phyloP scores from a whole-genome alignment of 2,888 invertebrate genomes.

The Rhamphomyia laevipes region DNA sequence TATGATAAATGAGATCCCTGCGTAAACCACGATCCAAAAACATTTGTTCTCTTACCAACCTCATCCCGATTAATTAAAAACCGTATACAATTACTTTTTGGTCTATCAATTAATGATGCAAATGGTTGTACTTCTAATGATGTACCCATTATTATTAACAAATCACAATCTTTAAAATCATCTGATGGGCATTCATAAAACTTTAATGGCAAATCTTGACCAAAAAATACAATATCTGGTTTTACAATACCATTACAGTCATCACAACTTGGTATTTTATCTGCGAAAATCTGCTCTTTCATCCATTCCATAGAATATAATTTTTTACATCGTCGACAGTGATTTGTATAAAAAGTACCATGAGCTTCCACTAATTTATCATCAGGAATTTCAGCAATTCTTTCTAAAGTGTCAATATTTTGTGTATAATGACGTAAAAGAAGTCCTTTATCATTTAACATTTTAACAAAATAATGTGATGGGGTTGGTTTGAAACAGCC shows the following conservation, averaged over 20 bases:
- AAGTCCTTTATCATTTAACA: slow-evolving; percentile 72
- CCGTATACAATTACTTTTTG: slow-evolving; percentile 61
- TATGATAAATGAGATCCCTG: slow-evolving; percentile 52
- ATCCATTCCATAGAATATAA: slow-evolving; percentile 71
- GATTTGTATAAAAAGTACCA: slow-evolving; percentile 82
- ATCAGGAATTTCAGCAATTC: slow-evolving; percentile 68
- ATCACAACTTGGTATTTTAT: slow-evolving; percentile 65
- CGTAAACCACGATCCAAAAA: slow-evolving; percentile 24
- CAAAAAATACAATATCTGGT: slow-evolving; percentile 94
- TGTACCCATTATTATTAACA: slow-evolving; percentile 90
- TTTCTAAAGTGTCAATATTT: slow-evolving; percentile 90
- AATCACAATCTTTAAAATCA: slow-evolving; percentile 78
- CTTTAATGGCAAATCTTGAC: slow-evolving; percentile 71
- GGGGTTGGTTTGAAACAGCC: slow-evolving; percentile 79
- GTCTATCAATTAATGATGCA: slow-evolving; percentile 72
- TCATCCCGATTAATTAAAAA: slow-evolving; percentile 79
- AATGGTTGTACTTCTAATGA: slow-evolving; percentile 92
- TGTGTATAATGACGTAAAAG: slow-evolving; percentile 69
- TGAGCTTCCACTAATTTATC: slow-evolving; percentile 90
- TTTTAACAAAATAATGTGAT: slow-evolving; percentile 79
- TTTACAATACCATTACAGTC: slow-evolving; percentile 72
- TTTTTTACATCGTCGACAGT: slow-evolving; percentile 64
- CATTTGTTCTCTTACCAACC: slow-evolving; percentile 42
- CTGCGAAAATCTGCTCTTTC: slow-evolving; percentile 66
- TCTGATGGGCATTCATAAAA: slow-evolving; percentile 56